Evolutionary conservation across 2,888 invertebrate species (phyloP).

Genomic region (Lasiommata megera): DNA sequence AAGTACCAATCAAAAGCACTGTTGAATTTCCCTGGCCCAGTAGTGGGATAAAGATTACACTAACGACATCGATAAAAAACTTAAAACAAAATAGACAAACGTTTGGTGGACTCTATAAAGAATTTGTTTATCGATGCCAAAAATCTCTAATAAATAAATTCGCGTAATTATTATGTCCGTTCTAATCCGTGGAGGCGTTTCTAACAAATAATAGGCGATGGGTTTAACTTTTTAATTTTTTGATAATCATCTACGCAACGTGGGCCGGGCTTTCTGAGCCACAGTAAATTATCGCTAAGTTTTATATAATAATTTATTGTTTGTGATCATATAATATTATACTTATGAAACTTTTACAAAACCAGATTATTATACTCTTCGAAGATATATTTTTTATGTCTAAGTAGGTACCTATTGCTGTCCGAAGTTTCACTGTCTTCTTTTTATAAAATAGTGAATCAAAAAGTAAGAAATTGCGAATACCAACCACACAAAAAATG

Average conservation of each 20-base stretch:
- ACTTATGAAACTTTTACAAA: constrained; percentile 7
- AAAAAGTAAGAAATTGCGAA: no score
- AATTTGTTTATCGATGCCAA: constrained; percentile 22
- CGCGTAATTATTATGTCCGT: constrained; percentile 40
- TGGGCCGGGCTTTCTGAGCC: constrained; percentile 32
- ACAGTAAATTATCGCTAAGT: constrained; percentile 22
- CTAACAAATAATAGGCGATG: constrained; percentile 63
- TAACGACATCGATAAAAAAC: no score
- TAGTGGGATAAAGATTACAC: no score
- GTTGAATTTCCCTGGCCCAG: no score
- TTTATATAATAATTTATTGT: constrained; percentile 20
- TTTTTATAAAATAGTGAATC: no score
- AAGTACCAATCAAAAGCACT: no score
- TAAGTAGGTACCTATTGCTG: neutral
- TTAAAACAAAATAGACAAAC: neutral
- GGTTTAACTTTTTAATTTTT: constrained; percentile 59
- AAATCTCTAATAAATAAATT: constrained; percentile 25
- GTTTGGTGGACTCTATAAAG: constrained; percentile 1
- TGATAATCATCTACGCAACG: constrained; percentile 56
- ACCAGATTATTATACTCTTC: no score
- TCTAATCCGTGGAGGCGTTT: constrained; percentile 56
- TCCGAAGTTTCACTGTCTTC: no score
- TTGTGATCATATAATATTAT: neutral
- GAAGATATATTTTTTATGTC: no score
- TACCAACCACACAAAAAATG: no score